These are phyloP conservation scores for Smithornis capensis DNA, from an alignment of 2,113 vertebrate species.

Conservation along the genomic window DNA sequence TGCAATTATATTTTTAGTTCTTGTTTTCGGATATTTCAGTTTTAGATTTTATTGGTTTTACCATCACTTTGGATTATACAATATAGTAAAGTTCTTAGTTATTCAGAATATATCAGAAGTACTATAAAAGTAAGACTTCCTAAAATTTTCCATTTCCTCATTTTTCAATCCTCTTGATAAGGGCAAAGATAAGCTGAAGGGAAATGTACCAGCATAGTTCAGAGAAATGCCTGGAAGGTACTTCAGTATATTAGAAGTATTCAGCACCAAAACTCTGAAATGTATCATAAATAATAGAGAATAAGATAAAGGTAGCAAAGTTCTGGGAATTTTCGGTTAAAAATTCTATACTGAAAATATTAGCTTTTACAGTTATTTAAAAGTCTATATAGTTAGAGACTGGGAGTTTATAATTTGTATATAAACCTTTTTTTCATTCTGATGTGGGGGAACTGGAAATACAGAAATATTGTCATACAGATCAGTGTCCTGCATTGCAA, in stretches of 20 bases:
- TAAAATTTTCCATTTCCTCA: background rate
- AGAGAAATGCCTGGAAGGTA: background rate
- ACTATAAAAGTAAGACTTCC: background rate
- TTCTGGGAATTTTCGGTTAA: background rate
- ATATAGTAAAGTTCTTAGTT: background rate
- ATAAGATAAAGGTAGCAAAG: background rate
- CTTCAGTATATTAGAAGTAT: background rate
- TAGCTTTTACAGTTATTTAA: background rate
- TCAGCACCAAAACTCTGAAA: background rate
- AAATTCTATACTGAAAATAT: background rate
- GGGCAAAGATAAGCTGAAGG: background rate
- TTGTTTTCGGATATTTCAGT: background rate
- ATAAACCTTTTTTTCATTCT: background rate
- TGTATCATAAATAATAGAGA: background rate
- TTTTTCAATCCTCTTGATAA: background rate
- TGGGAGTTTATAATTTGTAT: background rate
- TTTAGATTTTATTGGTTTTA: background rate
- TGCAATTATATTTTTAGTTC: background rate
- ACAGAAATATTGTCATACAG: background rate
- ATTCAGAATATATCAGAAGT: background rate
- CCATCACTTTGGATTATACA: background rate
- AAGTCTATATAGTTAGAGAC: background rate
- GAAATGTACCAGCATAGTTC: background rate
- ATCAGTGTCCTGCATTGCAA: background rate
- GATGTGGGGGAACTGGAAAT: background rate